These are phyloP conservation scores for Linhomoeus sp. DNA, from an alignment of 2,888 invertebrate species.

Conservation along the genomic window DNA sequence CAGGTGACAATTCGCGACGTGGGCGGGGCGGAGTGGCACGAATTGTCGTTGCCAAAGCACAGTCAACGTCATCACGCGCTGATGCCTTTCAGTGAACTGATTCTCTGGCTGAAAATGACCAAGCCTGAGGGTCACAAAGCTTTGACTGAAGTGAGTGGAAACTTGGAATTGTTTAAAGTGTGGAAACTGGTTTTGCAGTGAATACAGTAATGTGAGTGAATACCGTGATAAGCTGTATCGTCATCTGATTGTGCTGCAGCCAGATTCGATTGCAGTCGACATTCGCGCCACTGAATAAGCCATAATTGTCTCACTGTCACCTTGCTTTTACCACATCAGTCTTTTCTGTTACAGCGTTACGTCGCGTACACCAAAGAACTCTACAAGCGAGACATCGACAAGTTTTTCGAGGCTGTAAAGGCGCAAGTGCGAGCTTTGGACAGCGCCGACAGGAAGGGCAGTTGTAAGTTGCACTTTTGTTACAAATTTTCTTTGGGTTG, in stretches of 20 bases:
- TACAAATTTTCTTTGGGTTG: neutral
- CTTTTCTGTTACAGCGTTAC: slow-evolving; percentile 17
- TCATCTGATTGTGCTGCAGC: too few species aligned
- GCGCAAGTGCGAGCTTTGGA: neutral
- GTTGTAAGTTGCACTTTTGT: neutral
- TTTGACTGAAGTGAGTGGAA: slow-evolving; percentile 40
- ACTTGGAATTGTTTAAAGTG: neutral
- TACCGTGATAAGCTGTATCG: too few species aligned
- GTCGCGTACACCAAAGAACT: slow-evolving; percentile 15
- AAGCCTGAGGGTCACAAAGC: slow-evolving; percentile 56
- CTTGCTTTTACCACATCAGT: too few species aligned
- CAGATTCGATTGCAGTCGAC: too few species aligned
- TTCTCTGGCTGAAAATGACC: slow-evolving; percentile 26
- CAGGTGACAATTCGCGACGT: too few species aligned
- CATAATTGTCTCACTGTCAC: too few species aligned
- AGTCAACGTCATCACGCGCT: slow-evolving; percentile 63
- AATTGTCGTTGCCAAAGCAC: slow-evolving; percentile 51
- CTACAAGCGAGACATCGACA: slow-evolving; percentile 17
- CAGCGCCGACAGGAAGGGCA: neutral
- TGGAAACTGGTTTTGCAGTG: too few species aligned
- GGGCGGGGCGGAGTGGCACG: slow-evolving; percentile 16
- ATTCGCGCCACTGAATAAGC: too few species aligned
- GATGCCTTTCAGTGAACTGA: slow-evolving; percentile 46
- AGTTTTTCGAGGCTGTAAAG: slow-evolving; percentile 11
- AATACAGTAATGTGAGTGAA: too few species aligned